These are phyloP conservation scores for Diphyllodes magnificus DNA, from an alignment of 2,113 vertebrate genomes.

Conservation along the genomic window DNA sequence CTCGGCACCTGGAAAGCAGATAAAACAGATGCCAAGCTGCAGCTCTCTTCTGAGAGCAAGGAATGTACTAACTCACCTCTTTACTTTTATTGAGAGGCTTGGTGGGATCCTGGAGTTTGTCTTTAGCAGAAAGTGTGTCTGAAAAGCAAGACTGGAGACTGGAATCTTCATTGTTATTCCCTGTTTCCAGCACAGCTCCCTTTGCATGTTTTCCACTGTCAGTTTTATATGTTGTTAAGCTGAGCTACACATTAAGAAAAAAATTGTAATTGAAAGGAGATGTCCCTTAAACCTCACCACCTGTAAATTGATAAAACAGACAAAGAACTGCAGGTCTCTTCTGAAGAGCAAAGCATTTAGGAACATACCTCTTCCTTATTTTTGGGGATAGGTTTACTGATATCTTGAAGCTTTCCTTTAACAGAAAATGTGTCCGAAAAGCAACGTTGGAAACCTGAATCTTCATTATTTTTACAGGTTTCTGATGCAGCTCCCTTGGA, in stretches of 20 bases:
- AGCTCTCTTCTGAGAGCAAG: background rate
- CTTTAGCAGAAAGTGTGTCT: background rate
- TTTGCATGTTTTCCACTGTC: background rate
- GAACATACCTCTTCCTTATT: conserved; percentile 20
- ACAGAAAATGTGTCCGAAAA: conserved; percentile 2
- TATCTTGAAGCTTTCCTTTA: conserved; percentile 11
- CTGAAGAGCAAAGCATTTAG: background rate
- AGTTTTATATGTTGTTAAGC: background rate
- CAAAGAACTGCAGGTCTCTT: background rate
- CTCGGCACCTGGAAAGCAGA: background rate
- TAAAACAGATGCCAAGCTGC: background rate
- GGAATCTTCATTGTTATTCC: background rate
- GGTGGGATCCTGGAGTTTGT: background rate
- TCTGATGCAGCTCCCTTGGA: background rate
- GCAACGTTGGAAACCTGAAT: background rate
- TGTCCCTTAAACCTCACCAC: background rate
- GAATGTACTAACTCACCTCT: background rate
- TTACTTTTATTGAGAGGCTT: background rate
- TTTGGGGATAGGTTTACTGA: background rate
- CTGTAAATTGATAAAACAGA: background rate
- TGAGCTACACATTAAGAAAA: conserved; percentile 15
- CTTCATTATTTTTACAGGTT: background rate
- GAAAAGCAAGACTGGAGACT: background rate
- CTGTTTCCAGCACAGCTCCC: background rate
- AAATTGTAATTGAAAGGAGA: background rate